Base-by-base conservation (phyloP, 2,888 invertebrate species). In the Chloromyia formosa region DNA sequence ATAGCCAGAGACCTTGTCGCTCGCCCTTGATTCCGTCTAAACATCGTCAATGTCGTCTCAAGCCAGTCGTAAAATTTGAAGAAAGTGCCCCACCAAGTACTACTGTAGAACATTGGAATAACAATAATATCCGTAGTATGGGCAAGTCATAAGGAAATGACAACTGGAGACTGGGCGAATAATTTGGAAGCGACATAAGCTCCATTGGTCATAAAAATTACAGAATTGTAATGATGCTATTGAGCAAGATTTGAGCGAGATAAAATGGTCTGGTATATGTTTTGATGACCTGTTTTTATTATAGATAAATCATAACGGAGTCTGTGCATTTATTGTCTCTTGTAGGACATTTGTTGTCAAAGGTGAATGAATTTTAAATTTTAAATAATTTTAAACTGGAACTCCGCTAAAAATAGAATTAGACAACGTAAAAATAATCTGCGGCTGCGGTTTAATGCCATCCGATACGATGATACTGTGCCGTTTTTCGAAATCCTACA, bases 91-190 rank as follows among this genome's bases (percentile, higher is more conserved):
- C 54, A 3, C 40, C 27, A 69, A 69, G 27, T 54, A 35, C 18
- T 23, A 27, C 23, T 1, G 27, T 23, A 35, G 10, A 56, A 20
- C 16, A 56, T 56, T n/a, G 35, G 54, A 76, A 74, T 71, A 76
- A 74, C 40, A 69, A 74, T 74, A 71, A 64, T 69, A n/a, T n/a
- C n/a, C n/a, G n/a, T n/a, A 54, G 66, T 75, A 73, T 58, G 73
- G 73, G 40, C 53, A 71, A 69, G 54, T 22, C 58, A 56, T 58
- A 71, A 71, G 71, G 42, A 71, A 71, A 58, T 18, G 56, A 35
- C 12, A 23, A 16, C 54, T 27, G 14, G 27, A 27, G 40, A 42
- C 64, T n/a, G n/a, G 27, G 7, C 16, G 16, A 27, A 54, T 54
- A 27, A 53, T 22, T 16, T 16, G 58, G 10, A n/a, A 66, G 18